Evolutionary conservation across 2,797 vertebrate genomes (phyloP), one percentile per base, ranked within the genome.

Genomic region (Botia kubotai): DNA sequence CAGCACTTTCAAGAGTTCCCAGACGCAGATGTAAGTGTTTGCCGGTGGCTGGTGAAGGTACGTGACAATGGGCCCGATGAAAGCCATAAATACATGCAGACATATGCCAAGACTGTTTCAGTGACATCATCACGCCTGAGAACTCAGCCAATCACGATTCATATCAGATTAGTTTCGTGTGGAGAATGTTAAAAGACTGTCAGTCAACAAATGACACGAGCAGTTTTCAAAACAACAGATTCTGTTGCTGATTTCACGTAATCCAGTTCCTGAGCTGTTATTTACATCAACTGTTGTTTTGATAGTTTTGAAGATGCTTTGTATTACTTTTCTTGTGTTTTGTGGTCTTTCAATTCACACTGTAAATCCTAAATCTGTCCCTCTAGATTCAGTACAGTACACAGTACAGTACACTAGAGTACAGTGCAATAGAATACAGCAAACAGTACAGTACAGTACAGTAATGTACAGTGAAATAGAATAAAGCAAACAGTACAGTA

Each of bases 1-100:
- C 21, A 1, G 48, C 26, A 5, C 29, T 21, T 67, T 33, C 81
- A 43, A 21, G 11, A 21, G 21, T 72, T 77, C 75, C 79, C 74
- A 76, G 57, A 69, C 6, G 3, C 19, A 66, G 5, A 14, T 70
- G 58, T 58, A 46, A 68, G 68, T 10, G 6, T 10, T 12, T 77
- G 36, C 11, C 7, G 1, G 66, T 60, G 66, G 75, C 53, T 58
- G 66, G 66, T 12, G 16, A 78, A 77, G 12, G 17, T 70, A 10
- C 21, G 16, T 1, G 2, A 67, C 10, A n/a, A n/a, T 23, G 23
- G 0, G 8, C 48, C 50, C 67, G 55, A 67, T 67, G 8, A 57
- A 57, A 77, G 52, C 65, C 75, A 48, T 70, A 77, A 77, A 57
- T 62, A 21, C 39, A 48, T 50, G 43, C 3, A 1, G 0, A 48